Percentiles rank a stretch among this genome's conserved stretches.
These are phyloP conservation scores for Glareola pratincola DNA, from an alignment of 2,113 vertebrate genomes.

Conservation along the genomic window DNA sequence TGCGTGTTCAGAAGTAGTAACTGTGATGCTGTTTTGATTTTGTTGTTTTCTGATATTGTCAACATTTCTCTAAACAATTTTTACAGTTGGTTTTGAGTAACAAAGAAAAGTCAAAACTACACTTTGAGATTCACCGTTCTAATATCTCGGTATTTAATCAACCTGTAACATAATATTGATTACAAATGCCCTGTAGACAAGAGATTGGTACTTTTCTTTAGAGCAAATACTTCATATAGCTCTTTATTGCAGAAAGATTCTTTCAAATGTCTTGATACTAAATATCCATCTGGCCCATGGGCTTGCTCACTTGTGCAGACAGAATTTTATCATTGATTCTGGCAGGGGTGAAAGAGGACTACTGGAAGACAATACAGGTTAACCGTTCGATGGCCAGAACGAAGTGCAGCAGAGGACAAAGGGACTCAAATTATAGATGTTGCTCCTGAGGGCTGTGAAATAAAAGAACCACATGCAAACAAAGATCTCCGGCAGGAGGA, in stretches of 20 bases:
- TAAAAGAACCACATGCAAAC: not conserved
- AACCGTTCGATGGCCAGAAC: not conserved
- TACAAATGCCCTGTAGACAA: not conserved
- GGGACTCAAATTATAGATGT: not conserved
- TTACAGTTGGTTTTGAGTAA: not conserved
- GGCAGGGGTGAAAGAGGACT: not conserved
- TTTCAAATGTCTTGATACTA: conserved; percentile 9
- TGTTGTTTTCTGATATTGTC: not conserved
- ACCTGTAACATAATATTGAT: conserved; percentile 47
- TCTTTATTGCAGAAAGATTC: conserved; percentile 19
- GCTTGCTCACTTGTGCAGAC: not conserved
- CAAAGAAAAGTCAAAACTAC: not conserved
- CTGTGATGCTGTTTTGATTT: not conserved
- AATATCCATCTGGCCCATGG: conserved; percentile 17
- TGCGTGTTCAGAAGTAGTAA: not conserved
- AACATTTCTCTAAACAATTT: not conserved
- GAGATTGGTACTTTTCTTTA: not conserved
- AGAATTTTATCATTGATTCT: conserved; percentile 36
- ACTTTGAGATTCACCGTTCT: not conserved
- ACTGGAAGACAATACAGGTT: not conserved
- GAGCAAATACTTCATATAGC: not conserved
- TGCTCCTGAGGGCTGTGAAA: not conserved
- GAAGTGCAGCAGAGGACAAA: not conserved
- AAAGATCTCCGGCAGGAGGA: not conserved
- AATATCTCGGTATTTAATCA: conserved; percentile 56